Evolutionary conservation across 2,797 vertebrate genomes (phyloP).

Genomic region (Sardinella longiceps): DNA sequence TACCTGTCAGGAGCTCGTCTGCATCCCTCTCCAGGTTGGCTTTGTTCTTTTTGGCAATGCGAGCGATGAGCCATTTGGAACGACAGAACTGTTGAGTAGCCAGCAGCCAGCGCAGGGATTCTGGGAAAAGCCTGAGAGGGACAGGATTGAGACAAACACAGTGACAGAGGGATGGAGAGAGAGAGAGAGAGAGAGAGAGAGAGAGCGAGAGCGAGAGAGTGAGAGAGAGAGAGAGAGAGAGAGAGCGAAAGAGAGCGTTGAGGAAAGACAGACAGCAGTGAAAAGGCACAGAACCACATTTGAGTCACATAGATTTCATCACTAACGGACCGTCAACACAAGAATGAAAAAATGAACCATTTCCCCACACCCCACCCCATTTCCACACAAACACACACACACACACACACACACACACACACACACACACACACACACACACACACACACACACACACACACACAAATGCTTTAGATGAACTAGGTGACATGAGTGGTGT

Average conservation of each 20-base stretch:
- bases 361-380: too few relatives aligned
- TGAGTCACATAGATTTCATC: neutral
- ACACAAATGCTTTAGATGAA: neutral
- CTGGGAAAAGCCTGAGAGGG: conserved; percentile 89
- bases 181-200: neutral
- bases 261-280: neutral
- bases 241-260: neutral
- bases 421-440: too few relatives aligned
- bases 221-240: neutral
- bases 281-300: neutral
- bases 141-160: neutral
- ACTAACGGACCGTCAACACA: neutral
- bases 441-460: too few relatives aligned
- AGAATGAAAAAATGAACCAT: neutral
- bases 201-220: neutral
- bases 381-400: too few relatives aligned
- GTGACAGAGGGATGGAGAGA: neutral
- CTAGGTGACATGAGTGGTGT: neutral
- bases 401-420: too few relatives aligned
- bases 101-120: conserved; percentile 95
- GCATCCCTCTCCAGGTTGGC: conserved; percentile 78
- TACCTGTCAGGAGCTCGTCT: conserved; percentile 88
- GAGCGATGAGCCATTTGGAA: conserved; percentile 88
- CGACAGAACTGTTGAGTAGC: conserved; percentile 91
- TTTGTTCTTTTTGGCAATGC: conserved; percentile 85